Evolutionary conservation across 35 echinoderm and acorn worm genomes (phyloP).

Genomic region (Chiridota heheva): DNA sequence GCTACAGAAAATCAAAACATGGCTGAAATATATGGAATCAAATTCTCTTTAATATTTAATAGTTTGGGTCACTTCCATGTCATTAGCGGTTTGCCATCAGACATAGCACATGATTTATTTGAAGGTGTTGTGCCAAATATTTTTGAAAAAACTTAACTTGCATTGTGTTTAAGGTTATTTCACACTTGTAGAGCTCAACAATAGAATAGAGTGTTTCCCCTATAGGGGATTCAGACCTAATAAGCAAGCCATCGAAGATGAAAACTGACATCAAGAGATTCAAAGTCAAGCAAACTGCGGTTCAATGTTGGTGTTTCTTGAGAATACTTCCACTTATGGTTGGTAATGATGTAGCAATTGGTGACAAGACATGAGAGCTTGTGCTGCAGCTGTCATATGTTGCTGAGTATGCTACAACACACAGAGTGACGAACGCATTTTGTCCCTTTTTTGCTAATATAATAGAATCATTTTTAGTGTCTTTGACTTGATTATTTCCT

Average conservation of each 20-base stretch:
- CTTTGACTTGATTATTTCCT: background rate
- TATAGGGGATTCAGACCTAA: constrained; percentile 40
- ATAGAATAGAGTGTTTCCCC: constrained; percentile 32
- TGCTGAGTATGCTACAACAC: constrained; percentile 40
- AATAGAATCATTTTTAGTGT: constrained; percentile 41
- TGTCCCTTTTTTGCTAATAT: constrained; percentile 53
- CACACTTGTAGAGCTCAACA: constrained; percentile 40
- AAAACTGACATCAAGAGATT: background rate
- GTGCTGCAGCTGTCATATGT: constrained; percentile 37
- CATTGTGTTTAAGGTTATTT: constrained; percentile 59
- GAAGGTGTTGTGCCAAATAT: constrained; percentile 57
- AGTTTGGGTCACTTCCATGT: constrained; percentile 49
- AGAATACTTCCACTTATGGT: constrained; percentile 52
- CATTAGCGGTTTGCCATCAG: constrained; percentile 34
- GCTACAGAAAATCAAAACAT: constrained; percentile 21
- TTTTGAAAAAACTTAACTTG: constrained; percentile 26
- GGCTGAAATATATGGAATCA: constrained; percentile 44
- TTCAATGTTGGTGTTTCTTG: constrained; percentile 49
- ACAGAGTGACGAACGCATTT: constrained; percentile 13
- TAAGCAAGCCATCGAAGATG: constrained; percentile 48
- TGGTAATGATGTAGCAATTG: constrained; percentile 32
- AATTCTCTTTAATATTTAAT: constrained; percentile 8
- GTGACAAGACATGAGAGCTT: constrained; percentile 30
- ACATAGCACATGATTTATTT: constrained; percentile 56
- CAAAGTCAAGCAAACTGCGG: constrained; percentile 58